phyloP scores from a whole-genome alignment of 2,113 vertebrate genomes.

The Chauna torquata region DNA sequence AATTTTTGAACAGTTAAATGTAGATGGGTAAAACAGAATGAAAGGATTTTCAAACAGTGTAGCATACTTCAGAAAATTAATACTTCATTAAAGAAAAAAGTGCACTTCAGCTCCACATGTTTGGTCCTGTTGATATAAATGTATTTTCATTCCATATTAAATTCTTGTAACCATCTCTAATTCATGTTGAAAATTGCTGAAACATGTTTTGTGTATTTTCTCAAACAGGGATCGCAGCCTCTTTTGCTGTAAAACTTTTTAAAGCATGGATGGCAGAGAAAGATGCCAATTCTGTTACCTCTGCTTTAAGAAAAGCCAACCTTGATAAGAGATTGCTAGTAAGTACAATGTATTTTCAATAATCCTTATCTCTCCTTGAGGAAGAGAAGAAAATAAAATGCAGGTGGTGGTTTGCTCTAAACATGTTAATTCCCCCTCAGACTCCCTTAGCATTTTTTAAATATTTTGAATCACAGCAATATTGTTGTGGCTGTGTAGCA shows the following conservation, averaged over 20 bases:
- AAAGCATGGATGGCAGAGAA: conserved; percentile 95
- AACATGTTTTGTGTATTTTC: background rate
- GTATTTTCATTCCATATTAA: background rate
- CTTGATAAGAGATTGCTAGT: conserved; percentile 92
- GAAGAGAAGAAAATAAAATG: background rate
- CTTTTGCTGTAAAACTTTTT: conserved; percentile 92
- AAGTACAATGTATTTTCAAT: conserved; percentile 58
- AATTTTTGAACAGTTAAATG: background rate
- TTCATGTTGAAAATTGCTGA: background rate
- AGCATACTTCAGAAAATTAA: background rate
- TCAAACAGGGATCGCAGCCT: conserved; percentile 86
- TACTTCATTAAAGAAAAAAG: background rate
- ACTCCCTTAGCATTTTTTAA: background rate
- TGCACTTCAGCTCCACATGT: rapidly evolving
- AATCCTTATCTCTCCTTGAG: background rate
- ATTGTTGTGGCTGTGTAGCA: conserved; percentile 16
- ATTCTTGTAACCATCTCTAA: background rate
- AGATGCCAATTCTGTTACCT: conserved; percentile 90
- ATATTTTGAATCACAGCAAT: conserved; percentile 26
- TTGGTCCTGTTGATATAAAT: background rate
- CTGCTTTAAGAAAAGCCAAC: conserved; percentile 90
- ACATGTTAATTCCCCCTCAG: background rate
- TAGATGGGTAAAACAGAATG: background rate
- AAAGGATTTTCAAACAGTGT: background rate
- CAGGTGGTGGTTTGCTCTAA: background rate